Conservation (phyloP, 2,888 invertebrate genomes). For the Scrobipalpa costella region DNA sequence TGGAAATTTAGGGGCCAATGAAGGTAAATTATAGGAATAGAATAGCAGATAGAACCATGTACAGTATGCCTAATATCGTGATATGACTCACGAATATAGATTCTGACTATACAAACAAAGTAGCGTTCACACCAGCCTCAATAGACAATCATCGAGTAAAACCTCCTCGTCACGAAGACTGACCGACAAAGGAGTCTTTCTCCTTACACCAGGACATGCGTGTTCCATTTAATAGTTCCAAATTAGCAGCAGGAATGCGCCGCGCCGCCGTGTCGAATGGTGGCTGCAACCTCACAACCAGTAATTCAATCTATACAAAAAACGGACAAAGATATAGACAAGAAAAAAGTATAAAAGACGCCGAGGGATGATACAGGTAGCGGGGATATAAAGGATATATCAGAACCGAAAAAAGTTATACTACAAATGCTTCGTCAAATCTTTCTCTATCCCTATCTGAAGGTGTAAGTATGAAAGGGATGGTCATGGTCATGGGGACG, state of each 20-base stretch:
- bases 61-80: too few species aligned
- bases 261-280: slow-evolving; percentile 64
- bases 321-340: slow-evolving; percentile 57
- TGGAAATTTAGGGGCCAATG: too few species aligned
- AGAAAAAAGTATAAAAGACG: slow-evolving; percentile 57
- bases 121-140: not conserved
- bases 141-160: not conserved
- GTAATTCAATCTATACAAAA: slow-evolving; percentile 73
- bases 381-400: slow-evolving; percentile 50
- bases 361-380: slow-evolving; percentile 76
- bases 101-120: not conserved
- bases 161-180: slow-evolving; percentile 29
- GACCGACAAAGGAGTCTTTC: slow-evolving; percentile 35
- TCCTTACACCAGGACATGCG: slow-evolving; percentile 42
- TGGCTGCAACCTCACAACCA: slow-evolving; percentile 71
- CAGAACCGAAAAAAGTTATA: slow-evolving; percentile 25
- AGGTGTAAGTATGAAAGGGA: not conserved
- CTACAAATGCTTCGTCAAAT: slow-evolving; percentile 7
- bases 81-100: too few species aligned
- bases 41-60: too few species aligned
- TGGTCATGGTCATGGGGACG: not conserved
- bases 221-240: slow-evolving; percentile 56
- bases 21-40: too few species aligned
- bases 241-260: slow-evolving; percentile 75
- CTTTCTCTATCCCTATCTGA: not conserved